Evolutionary conservation across 2,888 invertebrate genomes (phyloP), one percentile per base, ranked within the genome.

Genomic region (Dicyrtomina minuta): DNA sequence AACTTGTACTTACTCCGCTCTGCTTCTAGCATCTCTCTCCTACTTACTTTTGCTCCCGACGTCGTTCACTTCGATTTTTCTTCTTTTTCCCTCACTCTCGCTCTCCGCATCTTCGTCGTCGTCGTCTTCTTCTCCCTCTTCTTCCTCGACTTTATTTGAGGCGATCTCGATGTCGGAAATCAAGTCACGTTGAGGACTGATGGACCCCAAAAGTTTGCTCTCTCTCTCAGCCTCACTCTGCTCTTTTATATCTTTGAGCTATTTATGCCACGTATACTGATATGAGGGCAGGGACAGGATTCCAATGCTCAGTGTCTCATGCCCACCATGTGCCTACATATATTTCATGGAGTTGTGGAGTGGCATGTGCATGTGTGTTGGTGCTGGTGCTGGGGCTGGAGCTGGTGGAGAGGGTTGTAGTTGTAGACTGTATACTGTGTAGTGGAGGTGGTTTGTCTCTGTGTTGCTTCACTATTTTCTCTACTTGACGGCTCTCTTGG

Each of bases 161-260:
- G 51, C 51, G 53, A 53, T 70, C 67, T 58, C 26, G 55, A 70
- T 62, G 66, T 72, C 61, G 67, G 44, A 70, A 72, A 59, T 70
- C 72, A 56, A 70, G 70, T 70, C 72, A 72, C 72, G 72, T 67
- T 64, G 64, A 46, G 58, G 58, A 53, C 66, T 70, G 70, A 66
- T 70, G 70, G 66, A 66, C 70, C 69, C 64, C 58, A 68, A 71
- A 71, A 71, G 71, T 71, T 71, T 71, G 64, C 68, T 71, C 61
- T 58, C 66, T 58, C 20, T 66, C 22, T 53, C 56, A 8, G 15
- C 6, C 22, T 22, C 56, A 27, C 51, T 22, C 22, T 51, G 17
- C 22, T 17, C 12, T 33, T 51, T 51, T 51, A 22, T 51, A 22
- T 17, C 51, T 51, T 51, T 51, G 8, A 51, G 33, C 33, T 33